Percentiles rank a stretch among this genome's conserved stretches.
Evolutionary conservation across 2,797 vertebrate genomes (phyloP).

Genomic region (Hyperoplus immaculatus): DNA sequence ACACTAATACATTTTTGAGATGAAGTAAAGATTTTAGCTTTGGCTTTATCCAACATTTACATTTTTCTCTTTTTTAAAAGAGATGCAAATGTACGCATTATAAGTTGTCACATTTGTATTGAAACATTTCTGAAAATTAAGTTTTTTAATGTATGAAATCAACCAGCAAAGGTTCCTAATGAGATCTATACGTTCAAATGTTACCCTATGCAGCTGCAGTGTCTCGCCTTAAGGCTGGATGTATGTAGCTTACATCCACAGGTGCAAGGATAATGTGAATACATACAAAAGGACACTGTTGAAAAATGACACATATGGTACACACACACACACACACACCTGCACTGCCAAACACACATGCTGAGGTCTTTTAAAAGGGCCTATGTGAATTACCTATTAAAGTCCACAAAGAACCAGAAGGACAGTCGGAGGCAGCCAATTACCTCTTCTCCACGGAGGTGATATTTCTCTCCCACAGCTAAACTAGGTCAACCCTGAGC

Average conservation of each 20-base stretch:
- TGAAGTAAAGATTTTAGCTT: too few relatives aligned
- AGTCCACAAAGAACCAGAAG: slow-evolving; percentile 81
- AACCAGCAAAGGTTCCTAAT: too few relatives aligned
- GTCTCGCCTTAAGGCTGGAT: neutral
- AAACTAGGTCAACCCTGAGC: slow-evolving; percentile 85
- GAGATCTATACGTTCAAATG: too few relatives aligned
- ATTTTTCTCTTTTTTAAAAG: too few relatives aligned
- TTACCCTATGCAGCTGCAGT: too few relatives aligned
- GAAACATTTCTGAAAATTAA: too few relatives aligned
- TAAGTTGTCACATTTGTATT: too few relatives aligned
- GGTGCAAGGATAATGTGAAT: slow-evolving; percentile 6
- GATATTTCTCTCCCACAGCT: slow-evolving; percentile 84
- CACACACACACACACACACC: slow-evolving; percentile 10
- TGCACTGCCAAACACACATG: slow-evolving; percentile 24
- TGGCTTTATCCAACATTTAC: too few relatives aligned
- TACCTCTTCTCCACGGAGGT: slow-evolving; percentile 81
- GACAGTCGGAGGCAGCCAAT: slow-evolving; percentile 84
- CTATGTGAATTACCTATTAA: slow-evolving; percentile 82
- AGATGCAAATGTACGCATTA: too few relatives aligned
- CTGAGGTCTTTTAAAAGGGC: slow-evolving; percentile 72
- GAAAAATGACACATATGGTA: slow-evolving; percentile 1
- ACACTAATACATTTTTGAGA: too few relatives aligned
- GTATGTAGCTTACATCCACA: neutral
- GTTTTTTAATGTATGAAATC: too few relatives aligned
- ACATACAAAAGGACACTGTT: slow-evolving; percentile 20